Conservation (phyloP, 2,797 vertebrate species). For the Lepilemur ruficaudatus region DNA sequence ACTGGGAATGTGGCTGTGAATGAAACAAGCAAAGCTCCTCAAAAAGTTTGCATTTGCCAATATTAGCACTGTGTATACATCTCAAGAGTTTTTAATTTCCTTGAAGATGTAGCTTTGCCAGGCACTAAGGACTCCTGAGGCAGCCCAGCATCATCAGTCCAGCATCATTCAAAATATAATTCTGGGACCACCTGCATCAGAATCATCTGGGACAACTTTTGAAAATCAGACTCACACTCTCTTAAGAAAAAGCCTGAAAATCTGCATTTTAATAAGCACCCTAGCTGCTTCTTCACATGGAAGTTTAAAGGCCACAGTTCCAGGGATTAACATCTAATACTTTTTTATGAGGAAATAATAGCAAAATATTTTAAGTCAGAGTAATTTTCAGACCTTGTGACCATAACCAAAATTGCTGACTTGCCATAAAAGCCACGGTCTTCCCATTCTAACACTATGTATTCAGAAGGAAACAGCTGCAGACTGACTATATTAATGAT, state of each 20-base stretch:
- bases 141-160: neutral
- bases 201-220: neutral
- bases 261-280: neutral
- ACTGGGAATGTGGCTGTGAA: neutral
- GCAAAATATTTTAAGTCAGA: neutral
- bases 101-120: neutral
- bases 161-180: constrained; percentile 10
- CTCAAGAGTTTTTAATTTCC: neutral
- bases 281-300: neutral
- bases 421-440: neutral
- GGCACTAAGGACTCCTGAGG: neutral
- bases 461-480: constrained; percentile 41
- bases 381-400: constrained; percentile 3
- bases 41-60: neutral
- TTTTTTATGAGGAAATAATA: constrained; percentile 3
- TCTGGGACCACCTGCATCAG: neutral
- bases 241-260: neutral
- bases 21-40: neutral
- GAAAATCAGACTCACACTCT: neutral
- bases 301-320: neutral
- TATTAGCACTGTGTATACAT: neutral
- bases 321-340: neutral
- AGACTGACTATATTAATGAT: constrained; percentile 45
- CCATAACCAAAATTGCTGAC: neutral
- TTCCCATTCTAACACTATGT: neutral